Evolutionary conservation across 2,113 vertebrate species (phyloP), one percentile per base, ranked within the genome.

Genomic region (Elaphurus davidianus): DNA sequence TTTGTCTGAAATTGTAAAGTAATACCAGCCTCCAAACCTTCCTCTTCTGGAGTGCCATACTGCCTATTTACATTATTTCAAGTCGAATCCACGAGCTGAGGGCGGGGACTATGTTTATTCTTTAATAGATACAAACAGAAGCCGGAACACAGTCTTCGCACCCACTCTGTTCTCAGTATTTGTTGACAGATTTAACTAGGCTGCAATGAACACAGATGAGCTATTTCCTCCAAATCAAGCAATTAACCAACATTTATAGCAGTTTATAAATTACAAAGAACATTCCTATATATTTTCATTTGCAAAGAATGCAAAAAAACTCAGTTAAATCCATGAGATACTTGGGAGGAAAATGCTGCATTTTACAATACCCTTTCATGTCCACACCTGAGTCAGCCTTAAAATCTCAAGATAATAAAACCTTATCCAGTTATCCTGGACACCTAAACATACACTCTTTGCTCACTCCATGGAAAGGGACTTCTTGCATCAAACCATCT

Each of bases 171-270:
- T 85, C 87, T 95, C 87, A 81, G 0, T 94, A 96, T 97, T 88
- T 97, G 90, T 86, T 97, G 96, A 91, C 67, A 94, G 95, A 94
- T 87, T 95, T 96, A 91, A 91, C 36, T 12, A 91, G 84, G 84
- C 47, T 97, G n/a, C 28, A 19, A 27, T 94, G 96, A 97, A 96
- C 90, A 97, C 43, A 98, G 54, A 96, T 67, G 87, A 95, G n/a
- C 0, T 0, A 55, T 67, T 78, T 92, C 90, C 88, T 95, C 94
- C 83, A 94, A 93, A 87, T 85, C 64, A 94, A 90, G 90, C 74
- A 97, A 97, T 96, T 87, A 97, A 33, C 79, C 71, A 96, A 90
- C 52, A 96, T 82, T 87, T 95, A 87, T 8, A 87, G 52, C 74
- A 81, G 57, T 45, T 71, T 84, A 88, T 92, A 97, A 97, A 36